A percentile compares a stretch with the other conserved stretches of the same genome.
phyloP scores from a whole-genome alignment of 2,113 vertebrate species.

The Plestiodon gilberti region DNA sequence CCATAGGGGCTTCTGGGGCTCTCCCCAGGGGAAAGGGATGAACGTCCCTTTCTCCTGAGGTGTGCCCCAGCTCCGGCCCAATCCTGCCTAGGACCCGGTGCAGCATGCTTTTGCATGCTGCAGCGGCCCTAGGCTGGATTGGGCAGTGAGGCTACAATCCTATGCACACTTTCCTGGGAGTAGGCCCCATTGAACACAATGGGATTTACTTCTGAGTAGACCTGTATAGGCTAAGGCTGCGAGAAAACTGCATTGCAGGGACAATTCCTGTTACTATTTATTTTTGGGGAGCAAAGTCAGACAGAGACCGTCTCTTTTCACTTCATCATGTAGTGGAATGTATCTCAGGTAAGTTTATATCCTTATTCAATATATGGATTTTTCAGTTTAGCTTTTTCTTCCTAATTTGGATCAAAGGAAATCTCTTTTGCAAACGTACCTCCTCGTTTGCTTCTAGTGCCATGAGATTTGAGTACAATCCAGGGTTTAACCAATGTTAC shows the following conservation, averaged over 20 bases:
- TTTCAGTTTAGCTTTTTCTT: background rate
- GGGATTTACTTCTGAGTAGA: too few relatives aligned
- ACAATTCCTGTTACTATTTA: background rate
- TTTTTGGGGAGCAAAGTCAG: background rate
- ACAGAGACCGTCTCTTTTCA: background rate
- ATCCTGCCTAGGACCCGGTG: too few relatives aligned
- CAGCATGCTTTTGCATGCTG: too few relatives aligned
- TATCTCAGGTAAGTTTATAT: background rate
- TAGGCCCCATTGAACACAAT: too few relatives aligned
- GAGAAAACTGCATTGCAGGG: background rate
- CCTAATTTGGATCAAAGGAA: background rate
- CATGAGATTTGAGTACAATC: background rate
- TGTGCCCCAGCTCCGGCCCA: too few relatives aligned
- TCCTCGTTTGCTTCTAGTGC: constrained; percentile 44
- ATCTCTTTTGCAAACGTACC: constrained; percentile 7
- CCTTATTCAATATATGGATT: background rate
- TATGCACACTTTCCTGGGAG: too few relatives aligned
- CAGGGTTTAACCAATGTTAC: constrained; percentile 6
- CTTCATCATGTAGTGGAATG: background rate
- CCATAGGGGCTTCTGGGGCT: too few relatives aligned
- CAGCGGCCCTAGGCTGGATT: too few relatives aligned
- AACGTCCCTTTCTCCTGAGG: too few relatives aligned
- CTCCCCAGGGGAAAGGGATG: too few relatives aligned
- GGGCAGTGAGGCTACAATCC: background rate
- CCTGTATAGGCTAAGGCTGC: too few relatives aligned